phyloP scores from a whole-genome alignment of 1,140 invertebrate species.

The Rhagoletis pomonella region DNA sequence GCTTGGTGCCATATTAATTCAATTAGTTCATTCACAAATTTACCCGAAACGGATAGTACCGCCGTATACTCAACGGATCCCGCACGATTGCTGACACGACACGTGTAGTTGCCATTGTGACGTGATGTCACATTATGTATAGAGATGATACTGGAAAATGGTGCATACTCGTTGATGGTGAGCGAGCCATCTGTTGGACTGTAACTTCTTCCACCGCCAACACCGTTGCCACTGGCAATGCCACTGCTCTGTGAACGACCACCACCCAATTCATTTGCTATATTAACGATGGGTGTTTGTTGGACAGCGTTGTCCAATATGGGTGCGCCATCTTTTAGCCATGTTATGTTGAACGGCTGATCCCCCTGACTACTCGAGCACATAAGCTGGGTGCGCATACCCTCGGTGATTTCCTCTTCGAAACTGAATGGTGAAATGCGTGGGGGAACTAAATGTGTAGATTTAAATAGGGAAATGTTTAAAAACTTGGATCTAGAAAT shows the following conservation, averaged over 20 bases:
- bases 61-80: conserved; percentile 78
- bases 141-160: conserved; percentile 77
- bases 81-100: conserved; percentile 79
- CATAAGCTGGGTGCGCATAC: conserved; percentile 84
- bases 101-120: conserved; percentile 82
- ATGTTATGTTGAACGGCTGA: conserved; percentile 82
- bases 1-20: conserved; percentile 1
- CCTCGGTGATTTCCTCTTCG: conserved; percentile 81
- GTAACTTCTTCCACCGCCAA: conserved; percentile 55
- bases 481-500: conserved; percentile 12
- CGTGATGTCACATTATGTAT: conserved; percentile 79
- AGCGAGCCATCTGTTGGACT: conserved; percentile 63
- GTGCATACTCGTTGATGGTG: conserved; percentile 73
- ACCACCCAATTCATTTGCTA: not conserved
- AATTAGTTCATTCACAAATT: conserved; percentile 54
- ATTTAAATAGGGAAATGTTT: conserved; percentile 12
- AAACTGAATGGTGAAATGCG: conserved; percentile 80
- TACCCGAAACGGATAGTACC: conserved; percentile 81
- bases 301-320: conserved; percentile 59
- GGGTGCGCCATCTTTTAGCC: conserved; percentile 77
- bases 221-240: not conserved
- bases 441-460: conserved; percentile 77
- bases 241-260: not conserved
- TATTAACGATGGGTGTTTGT: not conserved
- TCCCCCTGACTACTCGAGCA: conserved; percentile 87